Evolutionary conservation across 2,888 invertebrate species (phyloP), one percentile per base, ranked within the genome.

Genomic region (Carpatolechia fugitivella): DNA sequence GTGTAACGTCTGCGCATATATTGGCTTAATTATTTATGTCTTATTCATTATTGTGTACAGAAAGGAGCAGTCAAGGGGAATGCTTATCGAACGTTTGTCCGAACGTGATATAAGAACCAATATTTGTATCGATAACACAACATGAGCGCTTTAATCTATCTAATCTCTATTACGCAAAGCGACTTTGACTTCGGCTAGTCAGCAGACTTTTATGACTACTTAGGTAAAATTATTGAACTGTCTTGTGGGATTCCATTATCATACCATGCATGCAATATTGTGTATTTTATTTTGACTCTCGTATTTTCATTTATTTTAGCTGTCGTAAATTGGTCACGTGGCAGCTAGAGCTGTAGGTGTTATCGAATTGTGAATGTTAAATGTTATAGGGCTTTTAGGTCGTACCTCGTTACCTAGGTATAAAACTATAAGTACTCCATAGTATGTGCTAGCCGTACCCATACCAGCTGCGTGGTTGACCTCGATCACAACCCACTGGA

Each of bases 21-120:
- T 3, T 24, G 24, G 6, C 24, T 24, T 24, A 4, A 24, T 4
- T 24, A 24, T 24, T 6, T 4, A 6, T 24, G 6, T 6, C 6
- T 24, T 24, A 6, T 24, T 3, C 24, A 24, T 24, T 8, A 14
- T 14, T 18, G 7, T 16, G 3, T 40, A n/a, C 14, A 16, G 36
- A 35, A 55, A 51, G 69, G 73, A 69, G 68, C 64, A 71, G 73
- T 74, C 68, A 72, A 72, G 66, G 68, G 60, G 54, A 55, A 40
- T 49, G 31, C 36, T 33, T 58, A 47, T 41, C 55, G 31, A 46
- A 48, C 52, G 44, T 51, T 56, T 50, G 24, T 46, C 50, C 40
- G 41, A 40, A 31, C 16, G 13, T 35, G 52, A 16, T 56, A 56
- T 40, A 55, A 57, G 36, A 54, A 49, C 55, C 53, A 61, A 61